Evolutionary conservation across 2,113 vertebrate species (phyloP).

Genomic region (Ophthalmolycus amberensis): DNA sequence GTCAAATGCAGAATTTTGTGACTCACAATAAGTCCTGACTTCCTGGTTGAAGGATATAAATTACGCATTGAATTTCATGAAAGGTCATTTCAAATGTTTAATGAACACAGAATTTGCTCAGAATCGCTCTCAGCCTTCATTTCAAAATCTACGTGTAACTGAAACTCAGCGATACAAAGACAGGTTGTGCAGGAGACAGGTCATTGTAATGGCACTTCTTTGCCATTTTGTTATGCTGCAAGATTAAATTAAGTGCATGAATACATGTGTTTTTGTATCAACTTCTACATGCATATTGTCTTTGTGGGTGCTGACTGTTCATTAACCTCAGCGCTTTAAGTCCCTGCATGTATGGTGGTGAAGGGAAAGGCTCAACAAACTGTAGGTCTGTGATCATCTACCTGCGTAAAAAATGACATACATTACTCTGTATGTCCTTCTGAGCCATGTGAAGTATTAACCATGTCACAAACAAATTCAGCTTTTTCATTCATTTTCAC

Average conservation of each 20-base stretch:
- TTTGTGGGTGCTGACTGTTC: not conserved
- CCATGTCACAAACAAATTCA: not conserved
- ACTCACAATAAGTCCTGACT: not conserved
- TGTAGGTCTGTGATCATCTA: not conserved
- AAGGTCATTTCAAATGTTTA: not conserved
- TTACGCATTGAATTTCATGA: not conserved
- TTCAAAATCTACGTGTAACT: not conserved
- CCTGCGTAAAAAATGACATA: not conserved
- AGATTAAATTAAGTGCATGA: slow-evolving; percentile 25
- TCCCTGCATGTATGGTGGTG: not conserved
- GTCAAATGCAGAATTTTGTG: slow-evolving; percentile 25
- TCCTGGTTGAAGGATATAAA: not conserved
- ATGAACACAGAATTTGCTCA: not conserved
- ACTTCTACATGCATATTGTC: not conserved
- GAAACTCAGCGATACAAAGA: not conserved
- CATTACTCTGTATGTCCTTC: not conserved
- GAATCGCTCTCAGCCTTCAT: not conserved
- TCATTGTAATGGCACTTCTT: not conserved
- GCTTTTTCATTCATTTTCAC: not conserved
- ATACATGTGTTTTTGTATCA: not conserved
- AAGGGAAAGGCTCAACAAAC: not conserved
- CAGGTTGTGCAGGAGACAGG: not conserved
- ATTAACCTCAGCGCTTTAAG: not conserved
- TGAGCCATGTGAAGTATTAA: not conserved
- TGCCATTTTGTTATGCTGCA: not conserved